phyloP scores from a whole-genome alignment of 2,797 vertebrate genomes.

The Tokudaia tokunoshimensis region DNA sequence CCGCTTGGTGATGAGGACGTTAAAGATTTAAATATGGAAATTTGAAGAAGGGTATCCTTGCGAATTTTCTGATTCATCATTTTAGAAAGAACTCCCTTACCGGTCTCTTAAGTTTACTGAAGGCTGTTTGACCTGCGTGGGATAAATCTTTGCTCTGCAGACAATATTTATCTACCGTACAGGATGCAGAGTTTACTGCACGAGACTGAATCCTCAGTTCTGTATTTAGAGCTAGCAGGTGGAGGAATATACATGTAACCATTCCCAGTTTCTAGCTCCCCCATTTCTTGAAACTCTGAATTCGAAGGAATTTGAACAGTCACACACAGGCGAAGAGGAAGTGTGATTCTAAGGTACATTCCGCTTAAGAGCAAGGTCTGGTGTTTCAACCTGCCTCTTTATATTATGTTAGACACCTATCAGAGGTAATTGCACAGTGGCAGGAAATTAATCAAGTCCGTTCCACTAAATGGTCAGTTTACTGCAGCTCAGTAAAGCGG shows the following conservation, averaged over 20 bases:
- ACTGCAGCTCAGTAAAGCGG: constrained; percentile 73
- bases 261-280: not conserved
- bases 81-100: not conserved
- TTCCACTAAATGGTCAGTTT: constrained; percentile 80
- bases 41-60: not conserved
- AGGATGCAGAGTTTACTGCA: not conserved
- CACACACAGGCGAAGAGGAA: not conserved
- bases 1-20: not conserved
- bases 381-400: constrained; percentile 57
- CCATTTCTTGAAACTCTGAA: not conserved
- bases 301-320: constrained; percentile 43
- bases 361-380: constrained; percentile 53
- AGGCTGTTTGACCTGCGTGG: not conserved
- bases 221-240: not conserved
- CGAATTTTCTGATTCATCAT: not conserved
- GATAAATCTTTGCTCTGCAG: not conserved
- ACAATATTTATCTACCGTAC: not conserved
- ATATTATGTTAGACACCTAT: constrained; percentile 65
- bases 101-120: not conserved
- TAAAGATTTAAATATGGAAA: constrained; percentile 40
- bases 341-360: not conserved
- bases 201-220: not conserved
- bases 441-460: constrained; percentile 81
- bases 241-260: not conserved
- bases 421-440: constrained; percentile 79